Percentiles rank a stretch among this genome's conserved stretches.
Conservation (phyloP, 2,888 invertebrate species). For the Napeogenes inachia region DNA sequence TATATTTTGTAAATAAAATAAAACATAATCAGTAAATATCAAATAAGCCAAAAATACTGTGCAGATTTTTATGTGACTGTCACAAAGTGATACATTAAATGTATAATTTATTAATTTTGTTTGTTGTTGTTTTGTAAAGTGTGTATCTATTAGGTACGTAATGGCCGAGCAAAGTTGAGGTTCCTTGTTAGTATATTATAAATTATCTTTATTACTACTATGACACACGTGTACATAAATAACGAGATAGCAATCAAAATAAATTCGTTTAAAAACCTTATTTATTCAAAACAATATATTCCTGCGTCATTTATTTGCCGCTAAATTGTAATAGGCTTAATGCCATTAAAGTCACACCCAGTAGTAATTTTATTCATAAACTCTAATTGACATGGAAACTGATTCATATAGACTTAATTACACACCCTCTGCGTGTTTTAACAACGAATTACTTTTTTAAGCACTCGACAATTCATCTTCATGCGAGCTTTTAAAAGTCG, state of each 20-base stretch:
- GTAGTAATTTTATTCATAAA: constrained; percentile 46
- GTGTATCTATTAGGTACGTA: no score
- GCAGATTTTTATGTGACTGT: no score
- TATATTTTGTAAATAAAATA: neutral
- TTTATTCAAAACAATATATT: constrained; percentile 24
- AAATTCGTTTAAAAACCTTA: constrained; percentile 19
- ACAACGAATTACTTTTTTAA: constrained; percentile 44
- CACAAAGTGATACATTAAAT: no score
- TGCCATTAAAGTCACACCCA: constrained; percentile 38
- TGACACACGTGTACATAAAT: neutral
- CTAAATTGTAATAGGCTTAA: constrained; percentile 32
- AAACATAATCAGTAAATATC: neutral
- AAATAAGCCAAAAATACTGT: no score
- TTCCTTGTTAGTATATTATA: neutral
- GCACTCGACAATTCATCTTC: constrained; percentile 43
- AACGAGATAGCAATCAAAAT: constrained; percentile 10
- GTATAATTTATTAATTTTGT: no score
- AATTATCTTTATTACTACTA: neutral
- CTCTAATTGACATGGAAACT: constrained; percentile 47
- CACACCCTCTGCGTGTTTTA: constrained; percentile 38
- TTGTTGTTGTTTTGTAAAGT: no score
- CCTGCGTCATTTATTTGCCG: constrained; percentile 27
- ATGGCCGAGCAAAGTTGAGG: no score
- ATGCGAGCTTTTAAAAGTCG: constrained; percentile 38
- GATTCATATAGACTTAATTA: constrained; percentile 51